Percentiles rank a stretch among this genome's conserved stretches.
Evolutionary conservation across 1,140 invertebrate species (phyloP).

Genomic region (Antheraea mylitta): DNA sequence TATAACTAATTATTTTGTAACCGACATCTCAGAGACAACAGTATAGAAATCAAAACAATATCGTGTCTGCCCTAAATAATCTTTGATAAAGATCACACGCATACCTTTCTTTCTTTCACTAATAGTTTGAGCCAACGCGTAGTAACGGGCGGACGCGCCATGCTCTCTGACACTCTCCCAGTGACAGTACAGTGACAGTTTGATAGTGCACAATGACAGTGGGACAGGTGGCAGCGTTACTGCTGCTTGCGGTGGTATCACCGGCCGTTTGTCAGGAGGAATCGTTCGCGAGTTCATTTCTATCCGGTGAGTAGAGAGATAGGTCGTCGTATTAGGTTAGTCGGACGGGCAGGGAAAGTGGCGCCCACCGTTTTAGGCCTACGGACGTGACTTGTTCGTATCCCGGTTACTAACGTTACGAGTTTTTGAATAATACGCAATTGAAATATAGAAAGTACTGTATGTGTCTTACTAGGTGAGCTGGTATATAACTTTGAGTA

Average conservation of each 20-base stretch:
- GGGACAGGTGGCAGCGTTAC: neutral
- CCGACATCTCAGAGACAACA: neutral
- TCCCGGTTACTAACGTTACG: neutral
- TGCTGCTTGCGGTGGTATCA: neutral
- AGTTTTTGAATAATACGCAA: neutral
- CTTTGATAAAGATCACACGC: neutral
- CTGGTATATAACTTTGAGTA: too few species aligned
- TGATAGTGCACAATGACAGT: constrained; percentile 15
- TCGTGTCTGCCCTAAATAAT: neutral
- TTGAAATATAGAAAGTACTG: neutral
- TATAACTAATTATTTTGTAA: too few species aligned
- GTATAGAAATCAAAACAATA: neutral
- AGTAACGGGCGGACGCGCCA: constrained; percentile 7
- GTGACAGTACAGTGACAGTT: constrained; percentile 16
- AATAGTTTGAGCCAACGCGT: neutral
- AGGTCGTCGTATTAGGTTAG: constrained; percentile 11
- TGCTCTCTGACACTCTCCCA: constrained; percentile 10
- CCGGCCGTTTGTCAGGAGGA: constrained; percentile 3
- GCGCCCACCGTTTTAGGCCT: neutral
- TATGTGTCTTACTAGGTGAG: too few species aligned
- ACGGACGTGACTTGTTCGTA: neutral
- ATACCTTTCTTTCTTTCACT: constrained; percentile 13
- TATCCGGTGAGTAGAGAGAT: constrained; percentile 5
- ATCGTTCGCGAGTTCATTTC: constrained; percentile 6
- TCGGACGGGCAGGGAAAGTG: neutral